Base-by-base conservation (phyloP, 2,113 vertebrate species). In the Ammodytes marinus region DNA sequence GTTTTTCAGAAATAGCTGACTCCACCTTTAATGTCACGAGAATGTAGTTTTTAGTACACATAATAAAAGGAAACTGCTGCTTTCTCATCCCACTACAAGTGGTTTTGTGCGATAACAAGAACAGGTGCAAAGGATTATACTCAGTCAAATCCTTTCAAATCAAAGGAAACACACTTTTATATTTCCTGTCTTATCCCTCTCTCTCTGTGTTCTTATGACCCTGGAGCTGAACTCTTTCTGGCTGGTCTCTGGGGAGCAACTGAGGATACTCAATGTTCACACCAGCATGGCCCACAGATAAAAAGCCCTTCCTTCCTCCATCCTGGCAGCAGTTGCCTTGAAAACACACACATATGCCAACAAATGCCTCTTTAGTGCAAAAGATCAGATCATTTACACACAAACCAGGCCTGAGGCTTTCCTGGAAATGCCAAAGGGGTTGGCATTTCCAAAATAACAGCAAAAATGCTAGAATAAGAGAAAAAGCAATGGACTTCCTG, bases 231-330 rank as follows among this genome's bases (percentile, higher is more conserved):
- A 70, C 73, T 80, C 37, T 19, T 55, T 63, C 64, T 61, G 77
- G 43, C 58, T 52, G 74, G 47, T 75, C 77, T 86, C 70, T 87
- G 86, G 79, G 83, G 87, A 93, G 71, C 70, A 78, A 82, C 77
- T 79, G 76, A 83, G 79, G 68, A 79, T 69, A 71, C 74, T 73
- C 60, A 8, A 53, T 52, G 68, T 79, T 69, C 66, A 83, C 81
- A 65, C 60, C 74, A 85, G 46, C 64, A 59, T 5, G 65, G 74
- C 52, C 59, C 77, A 27, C 27, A 87, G 88, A 92, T 94, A 89
- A 91, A 82, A 79, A 81, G 75, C 68, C 10, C 53, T 94, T 93
- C 91, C 93, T 94, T 93, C 93, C 91, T 93, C 66, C 11, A 66
- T 89, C 80, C 86, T 82, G 86, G 72, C 82, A 89, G 69, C 69